Conservation (phyloP, 2,797 vertebrate genomes). For the Zalophus californianus region DNA sequence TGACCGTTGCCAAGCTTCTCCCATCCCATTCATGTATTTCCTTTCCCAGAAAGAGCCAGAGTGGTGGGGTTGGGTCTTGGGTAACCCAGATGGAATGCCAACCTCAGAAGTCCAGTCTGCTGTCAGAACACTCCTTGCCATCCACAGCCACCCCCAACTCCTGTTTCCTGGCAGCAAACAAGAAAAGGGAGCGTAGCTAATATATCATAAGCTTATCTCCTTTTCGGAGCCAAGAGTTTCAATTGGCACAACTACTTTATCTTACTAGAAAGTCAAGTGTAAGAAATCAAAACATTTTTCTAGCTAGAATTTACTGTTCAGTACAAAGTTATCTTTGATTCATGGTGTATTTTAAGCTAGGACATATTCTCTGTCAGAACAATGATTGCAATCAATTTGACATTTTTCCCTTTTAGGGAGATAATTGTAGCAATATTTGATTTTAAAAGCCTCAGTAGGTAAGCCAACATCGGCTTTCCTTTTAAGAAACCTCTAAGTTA, state of each 20-base stretch:
- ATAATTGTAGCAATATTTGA: background rate
- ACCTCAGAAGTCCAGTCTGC: background rate
- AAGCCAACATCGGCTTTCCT: background rate
- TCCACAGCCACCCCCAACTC: background rate
- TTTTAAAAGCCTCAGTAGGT: background rate
- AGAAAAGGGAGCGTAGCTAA: background rate
- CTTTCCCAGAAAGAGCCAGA: slow-evolving; percentile 11
- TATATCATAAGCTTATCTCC: background rate
- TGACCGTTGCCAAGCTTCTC: background rate
- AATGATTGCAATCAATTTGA: slow-evolving; percentile 9
- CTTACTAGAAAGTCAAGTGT: slow-evolving; percentile 12
- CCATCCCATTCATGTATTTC: background rate
- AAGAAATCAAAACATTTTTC: slow-evolving; percentile 39
- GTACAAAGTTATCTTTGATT: slow-evolving; percentile 30
- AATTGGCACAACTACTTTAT: background rate
- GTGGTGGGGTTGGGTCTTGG: background rate
- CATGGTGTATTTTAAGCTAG: slow-evolving; percentile 31
- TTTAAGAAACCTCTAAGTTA: background rate
- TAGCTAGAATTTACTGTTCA: slow-evolving; percentile 14
- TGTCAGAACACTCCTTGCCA: background rate
- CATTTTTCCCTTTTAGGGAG: slow-evolving; percentile 9
- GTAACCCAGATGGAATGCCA: background rate
- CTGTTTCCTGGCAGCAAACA: background rate
- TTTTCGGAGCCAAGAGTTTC: background rate
- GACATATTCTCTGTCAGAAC: background rate